Evolutionary conservation across 1,140 invertebrate species (phyloP).

Genomic region (Schlechtendalia chinensis): DNA sequence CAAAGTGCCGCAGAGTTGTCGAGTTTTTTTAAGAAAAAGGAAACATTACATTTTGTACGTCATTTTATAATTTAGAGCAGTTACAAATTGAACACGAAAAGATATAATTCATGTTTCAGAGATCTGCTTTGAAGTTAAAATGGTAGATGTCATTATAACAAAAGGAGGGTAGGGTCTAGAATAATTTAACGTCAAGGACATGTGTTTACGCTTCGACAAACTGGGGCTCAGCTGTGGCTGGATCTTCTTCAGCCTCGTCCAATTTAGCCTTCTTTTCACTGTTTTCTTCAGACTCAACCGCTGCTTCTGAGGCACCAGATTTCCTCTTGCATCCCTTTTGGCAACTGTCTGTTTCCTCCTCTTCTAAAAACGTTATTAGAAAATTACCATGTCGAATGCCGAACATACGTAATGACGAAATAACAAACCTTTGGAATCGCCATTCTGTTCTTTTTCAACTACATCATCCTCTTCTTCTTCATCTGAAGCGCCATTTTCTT

Average conservation of each 20-base stretch:
- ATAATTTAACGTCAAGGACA: slow-evolving; percentile 47
- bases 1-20: slow-evolving; percentile 40
- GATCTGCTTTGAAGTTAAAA: slow-evolving; percentile 38
- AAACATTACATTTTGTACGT: slow-evolving; percentile 23
- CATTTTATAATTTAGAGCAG: slow-evolving; percentile 21
- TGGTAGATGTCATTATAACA: slow-evolving; percentile 37
- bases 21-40: slow-evolving; percentile 14
- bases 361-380: slow-evolving; percentile 1
- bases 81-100: slow-evolving; percentile 43
- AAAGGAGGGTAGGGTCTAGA: slow-evolving; percentile 42
- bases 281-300: slow-evolving; percentile 23
- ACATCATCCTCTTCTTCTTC: slow-evolving; percentile 23
- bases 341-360: slow-evolving; percentile 19
- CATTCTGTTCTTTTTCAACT: slow-evolving; percentile 41
- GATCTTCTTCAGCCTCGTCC: slow-evolving; percentile 42
- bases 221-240: slow-evolving; percentile 39
- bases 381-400: not conserved
- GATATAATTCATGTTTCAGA: slow-evolving; percentile 27
- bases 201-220: slow-evolving; percentile 46
- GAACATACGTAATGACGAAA: no score
- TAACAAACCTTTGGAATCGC: slow-evolving; percentile 31
- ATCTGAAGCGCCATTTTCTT: slow-evolving; percentile 35
- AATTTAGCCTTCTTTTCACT: slow-evolving; percentile 41
- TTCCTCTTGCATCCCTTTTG: slow-evolving; percentile 40
- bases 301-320: slow-evolving; percentile 33